Conservation (phyloP, 2,797 vertebrate genomes). For the Xerus rutilus region DNA sequence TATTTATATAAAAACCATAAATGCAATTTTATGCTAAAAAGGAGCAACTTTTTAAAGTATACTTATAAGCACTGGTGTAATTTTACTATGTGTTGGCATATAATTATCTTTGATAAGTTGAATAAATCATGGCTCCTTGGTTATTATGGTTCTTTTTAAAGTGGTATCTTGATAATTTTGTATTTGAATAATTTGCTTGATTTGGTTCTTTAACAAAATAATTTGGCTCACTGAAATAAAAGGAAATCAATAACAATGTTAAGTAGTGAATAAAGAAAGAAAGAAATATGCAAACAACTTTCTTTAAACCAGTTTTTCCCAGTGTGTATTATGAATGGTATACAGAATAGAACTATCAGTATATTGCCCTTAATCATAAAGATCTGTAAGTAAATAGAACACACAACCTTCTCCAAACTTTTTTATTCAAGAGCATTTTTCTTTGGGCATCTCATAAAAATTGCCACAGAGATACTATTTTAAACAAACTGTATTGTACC, state of each 20-base stretch:
- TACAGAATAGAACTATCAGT: neutral
- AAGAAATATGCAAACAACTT: neutral
- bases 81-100: neutral
- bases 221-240: slow-evolving; percentile 13
- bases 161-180: neutral
- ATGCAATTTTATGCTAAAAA: neutral
- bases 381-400: neutral
- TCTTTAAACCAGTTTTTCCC: neutral
- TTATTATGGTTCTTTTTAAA: neutral
- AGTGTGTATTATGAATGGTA: neutral
- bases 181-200: neutral
- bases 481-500: neutral
- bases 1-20: neutral
- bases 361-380: neutral
- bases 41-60: neutral
- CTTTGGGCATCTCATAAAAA: neutral
- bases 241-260: neutral
- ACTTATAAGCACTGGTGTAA: neutral
- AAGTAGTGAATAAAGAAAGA: neutral
- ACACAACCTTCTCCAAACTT: neutral
- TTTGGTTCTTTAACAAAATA: slow-evolving; percentile 36
- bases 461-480: neutral
- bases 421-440: neutral
- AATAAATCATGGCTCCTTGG: neutral
- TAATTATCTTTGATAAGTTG: neutral